A percentile compares a stretch with the other conserved stretches of the same genome.
Evolutionary conservation across 2,797 vertebrate genomes (phyloP).

Genomic region (Gephyroberyx darwinii): DNA sequence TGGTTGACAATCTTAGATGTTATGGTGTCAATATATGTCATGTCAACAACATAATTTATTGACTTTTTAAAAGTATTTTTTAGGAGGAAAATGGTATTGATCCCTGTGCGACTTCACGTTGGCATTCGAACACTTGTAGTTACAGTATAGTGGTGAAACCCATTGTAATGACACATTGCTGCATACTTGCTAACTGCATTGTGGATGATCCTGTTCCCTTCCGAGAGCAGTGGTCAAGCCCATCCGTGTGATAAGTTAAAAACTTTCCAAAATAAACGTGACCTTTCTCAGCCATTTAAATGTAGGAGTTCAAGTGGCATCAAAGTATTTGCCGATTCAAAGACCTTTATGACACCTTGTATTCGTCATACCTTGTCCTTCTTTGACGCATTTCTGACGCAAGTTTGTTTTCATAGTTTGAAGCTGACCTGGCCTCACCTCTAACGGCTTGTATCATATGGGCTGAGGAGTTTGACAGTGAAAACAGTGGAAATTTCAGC

Average conservation of each 20-base stretch:
- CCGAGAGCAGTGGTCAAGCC: neutral
- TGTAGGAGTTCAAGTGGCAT: neutral
- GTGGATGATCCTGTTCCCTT: neutral
- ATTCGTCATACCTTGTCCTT: neutral
- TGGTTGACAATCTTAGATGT: no score
- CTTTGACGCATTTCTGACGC: slow-evolving; percentile 20
- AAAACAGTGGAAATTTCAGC: slow-evolving; percentile 26
- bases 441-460: slow-evolving; percentile 12
- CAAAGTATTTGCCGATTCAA: slow-evolving; percentile 29
- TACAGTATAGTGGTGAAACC: neutral
- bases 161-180: neutral
- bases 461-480: slow-evolving; percentile 16
- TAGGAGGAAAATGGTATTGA: neutral
- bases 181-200: neutral
- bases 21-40: no score
- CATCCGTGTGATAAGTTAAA: neutral
- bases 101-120: neutral
- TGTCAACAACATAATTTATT: no score
- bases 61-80: no score
- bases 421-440: slow-evolving; percentile 39
- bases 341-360: slow-evolving; percentile 19
- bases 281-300: slow-evolving; percentile 24
- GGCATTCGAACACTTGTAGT: neutral
- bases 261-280: slow-evolving; percentile 10
- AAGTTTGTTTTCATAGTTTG: slow-evolving; percentile 50